Percentiles rank a stretch among this genome's conserved stretches.
These are phyloP conservation scores for Speoplatyrhinus poulsoni DNA, from an alignment of 2,113 vertebrate species.

Conservation along the genomic window DNA sequence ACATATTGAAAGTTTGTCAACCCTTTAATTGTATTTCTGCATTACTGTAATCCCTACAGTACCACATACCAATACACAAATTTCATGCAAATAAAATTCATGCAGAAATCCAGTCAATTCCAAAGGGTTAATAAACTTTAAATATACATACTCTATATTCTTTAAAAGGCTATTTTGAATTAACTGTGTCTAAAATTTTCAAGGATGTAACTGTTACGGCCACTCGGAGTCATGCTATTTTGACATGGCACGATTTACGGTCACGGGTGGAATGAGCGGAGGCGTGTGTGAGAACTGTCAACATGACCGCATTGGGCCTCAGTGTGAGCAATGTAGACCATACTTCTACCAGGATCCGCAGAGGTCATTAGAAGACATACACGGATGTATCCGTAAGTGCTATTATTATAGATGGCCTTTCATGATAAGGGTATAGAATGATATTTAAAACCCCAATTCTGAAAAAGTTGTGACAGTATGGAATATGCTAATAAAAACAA, in stretches of 20 bases:
- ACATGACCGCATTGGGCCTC: constrained; percentile 79
- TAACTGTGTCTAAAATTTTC: not conserved
- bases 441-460: too few relatives aligned
- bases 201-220: constrained; percentile 84
- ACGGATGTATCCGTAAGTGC: constrained; percentile 78
- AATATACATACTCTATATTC: too few relatives aligned
- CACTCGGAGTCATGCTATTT: constrained; percentile 87
- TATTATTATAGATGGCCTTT: not conserved
- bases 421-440: too few relatives aligned
- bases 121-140: too few relatives aligned
- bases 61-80: too few relatives aligned
- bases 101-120: too few relatives aligned
- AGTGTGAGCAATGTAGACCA: constrained; percentile 79
- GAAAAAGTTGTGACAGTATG: too few relatives aligned
- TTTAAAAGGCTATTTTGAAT: not conserved
- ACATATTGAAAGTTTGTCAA: too few relatives aligned
- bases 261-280: constrained; percentile 71
- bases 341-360: constrained; percentile 80
- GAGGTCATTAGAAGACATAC: constrained; percentile 69
- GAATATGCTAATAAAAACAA: too few relatives aligned
- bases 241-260: constrained; percentile 65
- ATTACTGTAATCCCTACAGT: too few relatives aligned
- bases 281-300: constrained; percentile 85
- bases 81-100: too few relatives aligned
- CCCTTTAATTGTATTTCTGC: too few relatives aligned